Evolutionary conservation across 2,888 invertebrate genomes (phyloP), one percentile per base, ranked within the genome.

Genomic region (Melikaiella ostensackeni): DNA sequence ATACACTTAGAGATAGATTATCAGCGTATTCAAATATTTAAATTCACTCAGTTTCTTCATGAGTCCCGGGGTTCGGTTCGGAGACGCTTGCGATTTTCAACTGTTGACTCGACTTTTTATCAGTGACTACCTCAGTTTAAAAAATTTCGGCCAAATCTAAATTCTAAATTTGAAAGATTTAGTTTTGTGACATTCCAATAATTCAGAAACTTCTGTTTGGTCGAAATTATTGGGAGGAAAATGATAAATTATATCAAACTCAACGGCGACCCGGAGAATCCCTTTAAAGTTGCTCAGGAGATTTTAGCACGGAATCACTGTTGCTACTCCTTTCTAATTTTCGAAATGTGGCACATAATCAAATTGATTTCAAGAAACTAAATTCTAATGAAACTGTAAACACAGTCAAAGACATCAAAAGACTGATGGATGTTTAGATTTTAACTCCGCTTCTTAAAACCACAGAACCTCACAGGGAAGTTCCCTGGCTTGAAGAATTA

Each of bases 31-130:
- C 11, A 57, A 50, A 57, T 57, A 57, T 57, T 57, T 46, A 50
- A 46, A 66, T 50, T 46, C 24, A 42, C 19, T 19, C 27, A 46
- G 42, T 63, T 63, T 66, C 9, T 27, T 66, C 16, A 82, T 81
- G 83, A 79, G 81, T 84, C 81, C 83, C 77, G 79, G 80, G 82
- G 81, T 80, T 81, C 78, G 82, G 81, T 80, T 81, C 78, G 77
- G 80, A 83, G 80, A 79, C 62, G 79, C 79, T 85, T 80, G 84
- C 84, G 84, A 86, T 87, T 88, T 87, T 86, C 87, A 87, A 88
- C 86, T 86, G 87, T 86, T 83, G 78, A 79, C 75, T 75, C 50
- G 63, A 61, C 61, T 62, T 64, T 59, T 76, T 59, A 66, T 27
- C 74, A 46, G 46, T 66, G 61, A 46, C 7, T 7, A 42, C 16